Evolutionary conservation across 2,797 vertebrate species (phyloP).

Genomic region (Labeo calbasu): DNA sequence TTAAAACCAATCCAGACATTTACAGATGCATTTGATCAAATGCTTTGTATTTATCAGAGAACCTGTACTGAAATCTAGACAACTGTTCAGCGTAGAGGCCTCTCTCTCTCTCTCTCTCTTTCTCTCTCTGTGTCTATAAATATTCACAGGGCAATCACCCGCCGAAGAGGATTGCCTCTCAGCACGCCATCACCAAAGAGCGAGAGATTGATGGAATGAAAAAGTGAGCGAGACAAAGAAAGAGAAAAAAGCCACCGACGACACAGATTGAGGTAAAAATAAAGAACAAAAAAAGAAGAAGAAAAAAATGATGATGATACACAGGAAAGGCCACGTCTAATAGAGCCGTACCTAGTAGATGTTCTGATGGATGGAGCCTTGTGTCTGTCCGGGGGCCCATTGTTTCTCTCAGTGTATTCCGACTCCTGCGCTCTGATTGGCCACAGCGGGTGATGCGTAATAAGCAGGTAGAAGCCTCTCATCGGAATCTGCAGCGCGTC

Average conservation of each 20-base stretch:
- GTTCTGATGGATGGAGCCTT: background rate
- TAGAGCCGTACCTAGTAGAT: conserved; percentile 13
- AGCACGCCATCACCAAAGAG: conserved; percentile 52
- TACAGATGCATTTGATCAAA: background rate
- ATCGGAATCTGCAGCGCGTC: background rate
- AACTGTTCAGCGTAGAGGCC: conserved; percentile 8
- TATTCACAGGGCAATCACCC: conserved; percentile 82
- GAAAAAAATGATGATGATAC: background rate
- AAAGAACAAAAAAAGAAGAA: conserved; percentile 17
- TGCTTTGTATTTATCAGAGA: conserved; percentile 21
- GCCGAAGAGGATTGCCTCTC: conserved; percentile 71
- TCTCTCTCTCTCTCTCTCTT: conserved; percentile 5
- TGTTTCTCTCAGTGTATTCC: background rate
- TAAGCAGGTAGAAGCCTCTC: conserved; percentile 38
- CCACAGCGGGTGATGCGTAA: conserved; percentile 37
- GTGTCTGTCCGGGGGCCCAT: background rate
- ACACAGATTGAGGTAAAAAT: conserved; percentile 7
- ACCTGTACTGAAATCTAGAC: conserved; percentile 34
- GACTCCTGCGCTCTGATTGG: conserved; percentile 22
- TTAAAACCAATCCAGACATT: background rate
- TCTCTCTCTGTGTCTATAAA: conserved; percentile 69
- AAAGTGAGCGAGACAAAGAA: conserved; percentile 42
- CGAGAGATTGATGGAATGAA: conserved; percentile 55
- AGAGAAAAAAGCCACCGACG: background rate
- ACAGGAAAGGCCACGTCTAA: background rate